Percentiles rank a stretch among this genome's conserved stretches.
Evolutionary conservation across 2,888 invertebrate genomes (phyloP).

Genomic region (Ischnus inquisitorius): DNA sequence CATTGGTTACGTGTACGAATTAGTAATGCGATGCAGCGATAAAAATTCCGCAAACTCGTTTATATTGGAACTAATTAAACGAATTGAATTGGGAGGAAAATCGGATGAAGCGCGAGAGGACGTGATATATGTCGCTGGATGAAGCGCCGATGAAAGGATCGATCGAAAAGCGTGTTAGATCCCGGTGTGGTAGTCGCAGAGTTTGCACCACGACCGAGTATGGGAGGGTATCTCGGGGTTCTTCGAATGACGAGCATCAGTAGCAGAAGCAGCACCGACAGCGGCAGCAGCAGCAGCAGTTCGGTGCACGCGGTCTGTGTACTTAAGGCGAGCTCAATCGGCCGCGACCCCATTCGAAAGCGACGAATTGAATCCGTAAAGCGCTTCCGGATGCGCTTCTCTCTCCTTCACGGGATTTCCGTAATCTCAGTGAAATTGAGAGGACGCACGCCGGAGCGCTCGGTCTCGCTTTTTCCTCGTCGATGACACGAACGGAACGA

Average conservation of each 20-base stretch:
- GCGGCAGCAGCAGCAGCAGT: slow-evolving; percentile 37
- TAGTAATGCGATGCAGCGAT: neutral
- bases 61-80: neutral
- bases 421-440: slow-evolving; percentile 54
- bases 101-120: neutral
- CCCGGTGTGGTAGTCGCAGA: neutral
- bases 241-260: slow-evolving; percentile 24
- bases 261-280: slow-evolving; percentile 7
- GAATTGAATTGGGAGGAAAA: neutral
- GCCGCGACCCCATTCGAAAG: slow-evolving; percentile 53
- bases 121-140: neutral
- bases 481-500: slow-evolving; percentile 7
- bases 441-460: slow-evolving; percentile 19
- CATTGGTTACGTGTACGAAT: neutral
- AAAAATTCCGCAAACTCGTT: neutral
- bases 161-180: slow-evolving; percentile 23
- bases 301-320: slow-evolving; percentile 43
- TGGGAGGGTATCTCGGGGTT: neutral
- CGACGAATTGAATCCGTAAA: slow-evolving; percentile 60
- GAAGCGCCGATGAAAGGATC: slow-evolving; percentile 12
- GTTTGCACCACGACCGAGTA: neutral
- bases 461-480: neutral
- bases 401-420: slow-evolving; percentile 54
- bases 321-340: slow-evolving; percentile 53
- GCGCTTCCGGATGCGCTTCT: slow-evolving; percentile 50